Evolutionary conservation across 2,888 invertebrate genomes (phyloP), one percentile per base, ranked within the genome.

Genomic region (Campaea margaritaria): DNA sequence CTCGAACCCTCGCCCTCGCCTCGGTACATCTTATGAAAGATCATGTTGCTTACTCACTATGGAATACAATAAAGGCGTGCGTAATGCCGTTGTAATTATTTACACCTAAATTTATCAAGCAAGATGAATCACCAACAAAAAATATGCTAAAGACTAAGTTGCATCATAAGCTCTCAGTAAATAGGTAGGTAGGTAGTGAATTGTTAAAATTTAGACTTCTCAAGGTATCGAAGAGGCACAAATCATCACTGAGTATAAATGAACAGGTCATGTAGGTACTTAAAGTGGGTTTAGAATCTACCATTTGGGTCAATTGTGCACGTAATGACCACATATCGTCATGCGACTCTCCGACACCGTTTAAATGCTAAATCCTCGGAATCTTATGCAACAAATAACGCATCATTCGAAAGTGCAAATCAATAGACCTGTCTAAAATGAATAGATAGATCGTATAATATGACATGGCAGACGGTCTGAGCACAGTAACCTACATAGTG

Each of bases 301-400:
- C 60, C 58, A 79, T 78, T 69, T 70, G 75, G 78, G 82, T 80
- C 77, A 76, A 69, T 74, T 70, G 62, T 68, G 69, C 67, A 81
- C 81, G 82, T 79, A 82, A 82, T 75, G 68, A 71, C 73, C 68
- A 70, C 73, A 75, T 78, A 73, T 77, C 71, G 65, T 58, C 72
- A 69, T 70, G 67, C 73, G 70, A 75, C 74, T 79, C 70, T 79
- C 72, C 69, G 70, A 72, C 69, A 74, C 73, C 72, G 70, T 72
- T 77, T 74, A 82, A 82, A 83, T 83, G 82, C 78, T 82, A 81
- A 75, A 81, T 79, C 75, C 78, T 80, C 12, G 70, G 73, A 61
- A 67, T 67, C 59, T 82, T 83, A 78, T 73, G 79, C 74, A 84
- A 84, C 68, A 58, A 68, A 73, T 70, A 51, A 59, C 74, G 70